phyloP scores from a whole-genome alignment of 2,113 vertebrate species.

The Aegypius monachus region DNA sequence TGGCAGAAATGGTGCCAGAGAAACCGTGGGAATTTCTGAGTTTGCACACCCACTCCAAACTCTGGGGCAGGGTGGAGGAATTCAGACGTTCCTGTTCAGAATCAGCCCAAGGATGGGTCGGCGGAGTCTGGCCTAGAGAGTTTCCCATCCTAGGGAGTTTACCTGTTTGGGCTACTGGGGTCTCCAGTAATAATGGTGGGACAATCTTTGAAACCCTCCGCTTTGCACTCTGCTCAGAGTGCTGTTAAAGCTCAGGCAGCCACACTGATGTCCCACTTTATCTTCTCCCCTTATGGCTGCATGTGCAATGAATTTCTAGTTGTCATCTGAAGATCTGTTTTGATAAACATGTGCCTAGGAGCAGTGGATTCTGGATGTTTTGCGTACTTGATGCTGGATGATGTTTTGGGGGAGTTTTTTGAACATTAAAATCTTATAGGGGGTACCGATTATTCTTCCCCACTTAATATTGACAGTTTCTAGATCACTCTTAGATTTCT shows the following conservation, averaged over 20 bases:
- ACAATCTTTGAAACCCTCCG: neutral
- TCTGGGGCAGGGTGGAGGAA: neutral
- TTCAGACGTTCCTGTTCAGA: neutral
- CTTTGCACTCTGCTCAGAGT: neutral
- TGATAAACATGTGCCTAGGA: neutral
- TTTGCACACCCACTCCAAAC: rapidly evolving
- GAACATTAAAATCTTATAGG: neutral
- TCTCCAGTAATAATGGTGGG: neutral
- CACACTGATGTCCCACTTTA: rapidly evolving
- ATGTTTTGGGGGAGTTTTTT: neutral
- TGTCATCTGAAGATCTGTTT: neutral
- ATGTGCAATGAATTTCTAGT: neutral
- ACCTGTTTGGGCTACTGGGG: neutral
- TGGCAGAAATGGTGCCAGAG: neutral
- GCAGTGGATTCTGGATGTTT: neutral
- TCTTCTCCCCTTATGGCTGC: neutral
- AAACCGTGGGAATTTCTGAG: neutral
- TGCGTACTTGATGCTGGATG: neutral
- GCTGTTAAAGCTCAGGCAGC: neutral
- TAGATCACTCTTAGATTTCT: neutral
- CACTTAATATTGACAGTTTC: neutral
- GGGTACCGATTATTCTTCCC: neutral
- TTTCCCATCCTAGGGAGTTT: neutral
- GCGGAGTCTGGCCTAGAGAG: neutral
- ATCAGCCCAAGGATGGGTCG: neutral